Conservation (phyloP, 2,797 vertebrate genomes). For the Antennarius maculatus region DNA sequence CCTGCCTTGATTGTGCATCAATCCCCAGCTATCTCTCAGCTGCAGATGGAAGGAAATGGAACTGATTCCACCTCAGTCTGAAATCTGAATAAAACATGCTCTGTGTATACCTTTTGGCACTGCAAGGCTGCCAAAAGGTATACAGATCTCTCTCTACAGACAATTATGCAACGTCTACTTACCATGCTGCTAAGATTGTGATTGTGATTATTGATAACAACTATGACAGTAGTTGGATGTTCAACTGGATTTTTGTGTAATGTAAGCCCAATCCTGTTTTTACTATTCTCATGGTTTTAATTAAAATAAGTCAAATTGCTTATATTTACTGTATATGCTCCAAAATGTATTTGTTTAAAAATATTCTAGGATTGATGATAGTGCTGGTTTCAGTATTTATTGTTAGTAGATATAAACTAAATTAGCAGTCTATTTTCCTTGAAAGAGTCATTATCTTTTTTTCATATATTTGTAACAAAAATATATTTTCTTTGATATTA, state of each 20-base stretch:
- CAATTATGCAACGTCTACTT: constrained; percentile 50
- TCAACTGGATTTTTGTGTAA: constrained; percentile 4
- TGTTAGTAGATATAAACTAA: too few relatives aligned
- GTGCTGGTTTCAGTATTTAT: too few relatives aligned
- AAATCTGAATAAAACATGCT: constrained; percentile 78
- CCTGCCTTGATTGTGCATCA: constrained; percentile 74
- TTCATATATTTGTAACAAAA: too few relatives aligned
- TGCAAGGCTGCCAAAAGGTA: constrained; percentile 52
- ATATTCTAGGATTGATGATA: too few relatives aligned
- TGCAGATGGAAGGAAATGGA: constrained; percentile 68
- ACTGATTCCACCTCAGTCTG: constrained; percentile 64
- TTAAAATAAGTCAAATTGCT: too few relatives aligned
- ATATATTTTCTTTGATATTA: too few relatives aligned
- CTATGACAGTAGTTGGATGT: constrained; percentile 5
- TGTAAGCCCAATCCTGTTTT: background rate
- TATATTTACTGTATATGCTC: too few relatives aligned
- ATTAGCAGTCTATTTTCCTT: too few relatives aligned
- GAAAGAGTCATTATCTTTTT: too few relatives aligned
- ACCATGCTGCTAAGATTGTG: constrained; percentile 19
- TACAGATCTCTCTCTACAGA: constrained; percentile 38
- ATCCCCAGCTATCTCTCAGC: constrained; percentile 69
- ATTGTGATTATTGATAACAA: constrained; percentile 25
- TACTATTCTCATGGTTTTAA: too few relatives aligned
- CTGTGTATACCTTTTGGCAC: constrained; percentile 60
- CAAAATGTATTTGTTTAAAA: too few relatives aligned